Conservation (phyloP, 2,888 invertebrate species). For the Achlya flavicornis region DNA sequence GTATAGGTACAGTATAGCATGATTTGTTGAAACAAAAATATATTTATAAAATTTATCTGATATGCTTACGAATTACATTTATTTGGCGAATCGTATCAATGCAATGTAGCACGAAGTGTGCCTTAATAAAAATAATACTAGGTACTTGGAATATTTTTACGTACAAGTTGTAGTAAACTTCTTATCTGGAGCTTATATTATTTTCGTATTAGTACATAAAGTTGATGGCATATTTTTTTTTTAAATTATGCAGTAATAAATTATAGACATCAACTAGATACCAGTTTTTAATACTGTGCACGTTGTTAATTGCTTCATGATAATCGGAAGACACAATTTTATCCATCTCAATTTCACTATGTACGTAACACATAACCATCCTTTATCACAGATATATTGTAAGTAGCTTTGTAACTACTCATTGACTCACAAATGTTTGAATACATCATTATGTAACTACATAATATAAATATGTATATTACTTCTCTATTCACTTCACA, state of each 20-base stretch:
- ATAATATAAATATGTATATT: neutral
- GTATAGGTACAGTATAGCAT: slow-evolving; percentile 4
- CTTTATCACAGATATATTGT: slow-evolving; percentile 8
- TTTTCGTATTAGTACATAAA: neutral
- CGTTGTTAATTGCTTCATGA: slow-evolving; percentile 1
- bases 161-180: neutral
- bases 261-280: neutral
- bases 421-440: slow-evolving; percentile 2
- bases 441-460: neutral
- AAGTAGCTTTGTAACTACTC: neutral
- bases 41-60: slow-evolving; percentile 42
- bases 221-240: neutral
- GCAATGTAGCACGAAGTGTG: neutral
- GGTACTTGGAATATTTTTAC: neutral
- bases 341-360: slow-evolving; percentile 6
- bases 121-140: slow-evolving; percentile 2
- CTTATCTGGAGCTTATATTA: neutral
- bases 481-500: neutral
- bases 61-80: slow-evolving; percentile 36
- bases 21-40: slow-evolving; percentile 34
- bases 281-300: neutral
- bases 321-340: slow-evolving; percentile 5
- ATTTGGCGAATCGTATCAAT: neutral
- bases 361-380: slow-evolving; percentile 2
- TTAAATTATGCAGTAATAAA: neutral